phyloP scores from a whole-genome alignment of 2,888 invertebrate genomes.

The Pristionchus maxplancki region DNA sequence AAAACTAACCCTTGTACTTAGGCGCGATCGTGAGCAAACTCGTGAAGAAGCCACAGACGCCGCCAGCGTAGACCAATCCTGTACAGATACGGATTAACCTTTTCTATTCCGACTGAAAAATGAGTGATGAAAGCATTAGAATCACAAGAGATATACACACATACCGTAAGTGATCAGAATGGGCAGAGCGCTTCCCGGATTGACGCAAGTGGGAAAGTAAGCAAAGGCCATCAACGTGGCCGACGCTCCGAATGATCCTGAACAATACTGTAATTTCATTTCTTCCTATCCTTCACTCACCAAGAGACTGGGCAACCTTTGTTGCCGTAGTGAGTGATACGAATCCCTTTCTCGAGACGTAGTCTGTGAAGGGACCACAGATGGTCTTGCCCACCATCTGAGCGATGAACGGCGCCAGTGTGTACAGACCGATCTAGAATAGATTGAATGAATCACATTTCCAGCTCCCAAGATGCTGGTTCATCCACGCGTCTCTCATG shows the following conservation, averaged over 20 bases:
- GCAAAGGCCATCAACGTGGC: conserved; percentile 23
- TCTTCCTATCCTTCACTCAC: not conserved
- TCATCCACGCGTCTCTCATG: no score
- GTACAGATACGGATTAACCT: not conserved
- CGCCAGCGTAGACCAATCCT: conserved; percentile 35
- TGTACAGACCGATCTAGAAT: conserved; percentile 42
- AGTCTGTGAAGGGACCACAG: conserved; percentile 27
- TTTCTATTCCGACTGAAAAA: not conserved
- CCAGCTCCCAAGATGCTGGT: no score
- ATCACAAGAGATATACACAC: not conserved
- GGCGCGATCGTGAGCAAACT: conserved; percentile 44
- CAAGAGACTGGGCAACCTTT: conserved; percentile 6
- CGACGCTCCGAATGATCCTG: conserved; percentile 40
- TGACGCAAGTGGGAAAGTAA: conserved; percentile 21
- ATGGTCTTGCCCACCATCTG: conserved; percentile 25
- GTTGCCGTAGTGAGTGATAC: not conserved
- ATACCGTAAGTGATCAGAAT: conserved; percentile 46
- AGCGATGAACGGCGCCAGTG: conserved; percentile 39
- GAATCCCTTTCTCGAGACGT: not conserved
- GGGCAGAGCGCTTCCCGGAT: not conserved
- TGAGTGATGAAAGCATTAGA: no score
- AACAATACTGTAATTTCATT: not conserved
- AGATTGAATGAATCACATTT: no score
- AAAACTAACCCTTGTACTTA: not conserved
- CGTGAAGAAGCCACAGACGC: conserved; percentile 36